Base-by-base conservation (phyloP, 1,140 invertebrate species). In the Drosophila repletoides region DNA sequence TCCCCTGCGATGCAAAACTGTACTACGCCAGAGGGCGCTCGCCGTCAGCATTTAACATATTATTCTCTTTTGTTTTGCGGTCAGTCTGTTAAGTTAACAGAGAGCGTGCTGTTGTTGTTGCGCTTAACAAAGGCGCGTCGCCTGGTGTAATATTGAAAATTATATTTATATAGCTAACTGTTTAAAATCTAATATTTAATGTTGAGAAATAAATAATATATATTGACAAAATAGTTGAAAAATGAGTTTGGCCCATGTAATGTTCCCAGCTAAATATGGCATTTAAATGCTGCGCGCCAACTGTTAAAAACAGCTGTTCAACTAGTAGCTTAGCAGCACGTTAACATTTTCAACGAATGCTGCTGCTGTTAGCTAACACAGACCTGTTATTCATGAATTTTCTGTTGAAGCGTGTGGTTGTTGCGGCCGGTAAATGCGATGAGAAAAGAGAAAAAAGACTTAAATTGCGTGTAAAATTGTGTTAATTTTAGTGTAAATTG, bases 391-490 rank as follows among this genome's bases (percentile, higher is more conserved):
- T 61, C 56, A 61, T 40, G 40, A 67, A 61, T 61, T 67, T 49
- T 66, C 34, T 67, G 64, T 12, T 67, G 58, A 67, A 61, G 56
- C 31, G 64, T 67, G 64, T 67, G 64, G 64, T 61, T 67, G 64
- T 61, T 67, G 64, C 58, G 64, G 64, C 58, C 64, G 64, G 56
- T 45, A 52, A 61, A 61, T 51, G 64, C 38, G 22, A 41, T 36
- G 46, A 52, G 52, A 66, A 48, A 72, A 43, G 46, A 41, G 22
- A 65, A 56, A 59, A 65, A 28, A 10, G 31, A 26, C 17, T 22
- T 59, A 65, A 49, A 17, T 34, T 36, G 34, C 36, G 40, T 48
- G 9, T 34, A 22, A 64, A 65, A 59, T 36, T 59, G 52, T 59
- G 26, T 53, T 58, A 15, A 65, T 52, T 58, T 43, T 19, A 12